These are phyloP conservation scores for Neodiprion fabricii DNA, from an alignment of 1,140 invertebrate species.

Conservation along the genomic window DNA sequence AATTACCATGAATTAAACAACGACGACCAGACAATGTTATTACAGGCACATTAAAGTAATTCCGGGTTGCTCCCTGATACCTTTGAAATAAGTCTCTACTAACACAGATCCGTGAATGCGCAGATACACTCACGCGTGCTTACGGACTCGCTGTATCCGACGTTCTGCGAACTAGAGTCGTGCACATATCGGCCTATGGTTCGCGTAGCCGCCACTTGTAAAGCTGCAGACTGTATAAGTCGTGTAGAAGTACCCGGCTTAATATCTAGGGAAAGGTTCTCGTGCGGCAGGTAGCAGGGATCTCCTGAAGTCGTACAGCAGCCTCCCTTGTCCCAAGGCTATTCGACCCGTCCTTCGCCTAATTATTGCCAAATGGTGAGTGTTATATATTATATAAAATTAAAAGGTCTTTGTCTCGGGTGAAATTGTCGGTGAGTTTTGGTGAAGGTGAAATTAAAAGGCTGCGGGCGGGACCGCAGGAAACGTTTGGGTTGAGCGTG, in stretches of 20 bases:
- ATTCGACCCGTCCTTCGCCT: slow-evolving; percentile 4
- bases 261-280: slow-evolving; percentile 4
- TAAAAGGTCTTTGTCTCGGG: slow-evolving; percentile 4
- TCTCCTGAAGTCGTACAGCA: neutral
- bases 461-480: neutral
- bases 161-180: neutral
- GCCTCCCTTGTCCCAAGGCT: neutral
- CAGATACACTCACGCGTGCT: neutral
- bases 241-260: neutral
- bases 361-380: neutral
- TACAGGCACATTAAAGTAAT: slow-evolving; percentile 43
- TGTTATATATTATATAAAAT: neutral
- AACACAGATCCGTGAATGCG: neutral
- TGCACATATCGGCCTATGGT: neutral
- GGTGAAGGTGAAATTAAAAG: neutral
- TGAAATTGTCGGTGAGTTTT: neutral
- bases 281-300: slow-evolving; percentile 3
- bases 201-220: neutral
- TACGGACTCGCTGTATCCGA: neutral
- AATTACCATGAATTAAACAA: slow-evolving; percentile 45
- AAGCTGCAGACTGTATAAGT: neutral
- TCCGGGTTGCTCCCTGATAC: slow-evolving; percentile 30
- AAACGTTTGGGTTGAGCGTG: neutral
- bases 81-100: neutral
- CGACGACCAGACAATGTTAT: slow-evolving; percentile 43